phyloP scores from a whole-genome alignment of 1,140 invertebrate genomes.

The Aphis craccivora region DNA sequence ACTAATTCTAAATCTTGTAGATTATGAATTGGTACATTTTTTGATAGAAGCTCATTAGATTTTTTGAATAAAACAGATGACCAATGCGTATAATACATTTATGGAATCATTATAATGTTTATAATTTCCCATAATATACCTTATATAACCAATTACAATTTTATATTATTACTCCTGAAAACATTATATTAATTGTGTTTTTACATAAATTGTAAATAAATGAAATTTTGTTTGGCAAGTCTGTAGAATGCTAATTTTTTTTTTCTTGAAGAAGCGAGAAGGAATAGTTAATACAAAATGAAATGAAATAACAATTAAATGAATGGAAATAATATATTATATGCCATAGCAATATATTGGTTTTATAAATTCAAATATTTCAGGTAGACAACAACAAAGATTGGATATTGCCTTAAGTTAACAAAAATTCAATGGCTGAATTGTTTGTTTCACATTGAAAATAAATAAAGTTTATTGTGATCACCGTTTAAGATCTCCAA shows the following conservation, averaged over 20 bases:
- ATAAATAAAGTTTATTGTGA: background rate
- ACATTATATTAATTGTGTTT: background rate
- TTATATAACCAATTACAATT: background rate
- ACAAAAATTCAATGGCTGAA: background rate
- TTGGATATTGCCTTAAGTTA: background rate
- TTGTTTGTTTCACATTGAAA: slow-evolving; percentile 30
- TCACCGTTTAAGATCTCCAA: slow-evolving; percentile 64
- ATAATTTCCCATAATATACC: background rate
- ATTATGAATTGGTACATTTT: background rate
- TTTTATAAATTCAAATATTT: background rate
- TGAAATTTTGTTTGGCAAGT: background rate
- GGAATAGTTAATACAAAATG: background rate
- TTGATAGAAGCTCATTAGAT: background rate
- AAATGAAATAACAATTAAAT: slow-evolving; percentile 24
- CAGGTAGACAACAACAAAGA: background rate
- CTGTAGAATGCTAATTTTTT: background rate
- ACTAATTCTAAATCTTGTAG: background rate
- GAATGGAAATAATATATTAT: slow-evolving; percentile 7
- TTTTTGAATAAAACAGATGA: background rate
- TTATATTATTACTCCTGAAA: background rate
- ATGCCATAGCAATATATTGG: background rate
- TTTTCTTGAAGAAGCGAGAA: background rate
- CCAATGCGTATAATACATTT: background rate
- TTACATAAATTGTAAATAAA: background rate
- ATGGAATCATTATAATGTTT: background rate